Evolutionary conservation across 1,140 invertebrate genomes (phyloP), one percentile per base, ranked within the genome.

Genomic region (Cydia fagiglandana): DNA sequence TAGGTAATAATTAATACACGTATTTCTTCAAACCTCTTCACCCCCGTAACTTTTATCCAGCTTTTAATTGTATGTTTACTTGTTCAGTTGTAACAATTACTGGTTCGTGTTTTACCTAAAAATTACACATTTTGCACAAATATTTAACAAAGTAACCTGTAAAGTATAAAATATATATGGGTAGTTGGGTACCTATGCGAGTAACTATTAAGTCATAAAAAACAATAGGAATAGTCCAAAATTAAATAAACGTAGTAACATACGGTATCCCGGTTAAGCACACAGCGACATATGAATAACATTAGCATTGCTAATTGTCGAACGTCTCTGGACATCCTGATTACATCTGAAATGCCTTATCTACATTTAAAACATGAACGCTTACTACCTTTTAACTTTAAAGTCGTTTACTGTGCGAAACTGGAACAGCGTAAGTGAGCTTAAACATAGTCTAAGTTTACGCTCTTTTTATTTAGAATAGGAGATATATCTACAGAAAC

Each of bases 251-350:
- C 34, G n/a, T 41, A 68, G 64, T 64, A 70, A 38, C 66, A 45
- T n/a, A 70, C 30, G 34, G 38, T 20, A 13, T 15, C 34, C 34
- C 66, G 34, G 66, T 41, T 70, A 70, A 70, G 38, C 66, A 38
- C 30, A 38, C 38, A 17, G 66, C 13, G 15, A 70, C 66, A 70
- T 45, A 70, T 70, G 66, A 70, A 45, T 70, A 70, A n/a, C 34
- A 70, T 70, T 70, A 38, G 66, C 66, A 70, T 41, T 70, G 66
- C 66, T 70, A 70, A 70, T 70, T 70, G 66, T 70, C 66, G 17
- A 70, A 70, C 66, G 34, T 70, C 66, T 70, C 66, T 41, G 66
- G 30, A 38, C 66, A 70, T 17, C 38, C 30, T 38, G n/a, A 12
- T 17, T 38, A 38, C 13, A 70, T 30, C 2, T 13, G 4, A 70